Conservation (phyloP, 1,140 invertebrate genomes). For the Drosophila lacteicornis region DNA sequence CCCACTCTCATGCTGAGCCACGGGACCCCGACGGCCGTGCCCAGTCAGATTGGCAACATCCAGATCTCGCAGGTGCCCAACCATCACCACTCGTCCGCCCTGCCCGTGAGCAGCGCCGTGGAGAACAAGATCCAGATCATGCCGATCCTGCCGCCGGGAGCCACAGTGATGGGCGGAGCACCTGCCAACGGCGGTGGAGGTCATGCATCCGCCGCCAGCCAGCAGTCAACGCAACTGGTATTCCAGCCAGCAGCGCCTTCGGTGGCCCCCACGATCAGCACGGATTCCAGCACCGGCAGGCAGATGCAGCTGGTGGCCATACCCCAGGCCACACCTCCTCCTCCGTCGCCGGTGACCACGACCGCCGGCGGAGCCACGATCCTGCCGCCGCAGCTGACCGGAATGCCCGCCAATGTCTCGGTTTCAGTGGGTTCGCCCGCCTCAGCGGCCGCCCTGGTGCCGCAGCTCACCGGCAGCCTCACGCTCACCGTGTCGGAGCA, state of each 20-base stretch:
- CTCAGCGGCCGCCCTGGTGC: slow-evolving; percentile 71
- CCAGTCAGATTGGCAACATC: slow-evolving; percentile 84
- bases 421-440: slow-evolving; percentile 79
- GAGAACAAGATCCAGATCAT: slow-evolving; percentile 85
- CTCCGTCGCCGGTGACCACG: slow-evolving; percentile 6
- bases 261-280: slow-evolving; percentile 28
- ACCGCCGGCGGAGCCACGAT: slow-evolving; percentile 64
- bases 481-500: slow-evolving; percentile 82
- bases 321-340: slow-evolving; percentile 54
- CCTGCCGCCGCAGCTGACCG: slow-evolving; percentile 71
- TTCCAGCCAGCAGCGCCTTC: slow-evolving; percentile 50
- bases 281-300: slow-evolving; percentile 61
- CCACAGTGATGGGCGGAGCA: slow-evolving; percentile 69
- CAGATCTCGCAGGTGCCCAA: slow-evolving; percentile 80
- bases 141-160: slow-evolving; percentile 74
- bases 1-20: slow-evolving; percentile 57
- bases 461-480: slow-evolving; percentile 80
- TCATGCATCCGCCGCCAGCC: slow-evolving; percentile 17
- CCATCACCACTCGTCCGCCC: slow-evolving; percentile 47
- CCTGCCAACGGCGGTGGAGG: slow-evolving; percentile 22
- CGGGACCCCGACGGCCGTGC: slow-evolving; percentile 69
- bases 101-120: slow-evolving; percentile 66
- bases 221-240: slow-evolving; percentile 50
- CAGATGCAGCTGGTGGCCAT: slow-evolving; percentile 80
- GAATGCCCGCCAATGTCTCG: slow-evolving; percentile 75